Percentiles rank a stretch among this genome's conserved stretches.
Conservation (phyloP, 2,113 vertebrate species). For the Cettia cetti region DNA sequence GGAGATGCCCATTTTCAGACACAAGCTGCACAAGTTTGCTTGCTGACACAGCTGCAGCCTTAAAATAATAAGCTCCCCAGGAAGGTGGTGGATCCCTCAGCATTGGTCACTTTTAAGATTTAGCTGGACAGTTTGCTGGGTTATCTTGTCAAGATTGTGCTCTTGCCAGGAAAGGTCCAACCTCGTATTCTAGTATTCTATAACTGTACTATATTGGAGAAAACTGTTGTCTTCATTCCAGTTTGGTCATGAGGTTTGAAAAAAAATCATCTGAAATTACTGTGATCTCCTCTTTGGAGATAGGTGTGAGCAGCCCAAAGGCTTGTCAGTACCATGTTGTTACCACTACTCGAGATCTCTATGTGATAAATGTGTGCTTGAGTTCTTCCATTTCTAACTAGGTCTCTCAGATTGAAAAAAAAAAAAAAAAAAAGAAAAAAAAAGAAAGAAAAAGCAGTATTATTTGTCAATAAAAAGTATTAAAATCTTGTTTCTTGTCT, state of each 20-base stretch:
- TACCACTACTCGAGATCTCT: not conserved
- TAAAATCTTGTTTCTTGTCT: not conserved
- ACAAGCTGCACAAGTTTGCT: not conserved
- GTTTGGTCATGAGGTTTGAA: not conserved
- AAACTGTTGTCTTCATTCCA: not conserved
- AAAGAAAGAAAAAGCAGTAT: rapidly evolving
- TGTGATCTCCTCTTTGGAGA: not conserved
- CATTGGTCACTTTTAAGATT: not conserved
- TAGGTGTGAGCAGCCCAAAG: not conserved
- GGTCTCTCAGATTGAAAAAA: not conserved
- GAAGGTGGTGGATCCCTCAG: not conserved
- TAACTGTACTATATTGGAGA: not conserved
- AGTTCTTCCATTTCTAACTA: not conserved
- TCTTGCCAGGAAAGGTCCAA: not conserved
- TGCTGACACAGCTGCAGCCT: not conserved
- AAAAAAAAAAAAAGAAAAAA: too few species aligned
- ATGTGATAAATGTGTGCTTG: not conserved
- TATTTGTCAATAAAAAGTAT: not conserved
- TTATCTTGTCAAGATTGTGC: not conserved
- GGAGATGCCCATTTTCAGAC: not conserved
- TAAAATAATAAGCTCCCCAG: not conserved
- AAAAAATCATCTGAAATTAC: not conserved
- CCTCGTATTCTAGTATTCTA: rapidly evolving
- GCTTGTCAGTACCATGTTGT: not conserved
- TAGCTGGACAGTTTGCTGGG: not conserved